phyloP scores from a whole-genome alignment of 2,888 invertebrate species.

The Dryocosmus kuriphilus region DNA sequence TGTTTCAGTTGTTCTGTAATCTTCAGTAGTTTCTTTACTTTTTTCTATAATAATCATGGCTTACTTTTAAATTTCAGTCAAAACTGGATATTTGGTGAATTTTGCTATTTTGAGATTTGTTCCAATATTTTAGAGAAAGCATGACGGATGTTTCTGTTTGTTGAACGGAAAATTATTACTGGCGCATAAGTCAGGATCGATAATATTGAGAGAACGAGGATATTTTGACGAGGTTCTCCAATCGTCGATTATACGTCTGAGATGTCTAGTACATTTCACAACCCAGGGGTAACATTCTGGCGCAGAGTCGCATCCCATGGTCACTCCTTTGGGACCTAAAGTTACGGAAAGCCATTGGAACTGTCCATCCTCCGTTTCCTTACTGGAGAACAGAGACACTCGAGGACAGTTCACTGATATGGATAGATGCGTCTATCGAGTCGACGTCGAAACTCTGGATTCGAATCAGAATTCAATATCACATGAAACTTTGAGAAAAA shows the following conservation, averaged over 20 bases:
- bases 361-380: constrained; percentile 62
- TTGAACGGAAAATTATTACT: not conserved
- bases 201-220: constrained; percentile 13
- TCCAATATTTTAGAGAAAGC: not conserved
- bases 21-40: too few relatives aligned
- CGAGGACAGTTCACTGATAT: constrained; percentile 60
- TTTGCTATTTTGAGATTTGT: not conserved
- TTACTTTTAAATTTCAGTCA: too few relatives aligned
- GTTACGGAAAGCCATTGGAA: constrained; percentile 66
- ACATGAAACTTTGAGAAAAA: constrained; percentile 47
- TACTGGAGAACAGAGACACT: constrained; percentile 55
- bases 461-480: constrained; percentile 69
- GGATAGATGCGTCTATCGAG: constrained; percentile 59
- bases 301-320: constrained; percentile 50
- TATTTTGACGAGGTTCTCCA: constrained; percentile 34
- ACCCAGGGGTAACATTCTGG: constrained; percentile 33
- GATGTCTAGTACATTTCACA: constrained; percentile 36
- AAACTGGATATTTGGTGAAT: too few relatives aligned
- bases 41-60: too few relatives aligned
- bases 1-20: too few relatives aligned
- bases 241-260: constrained; percentile 54
- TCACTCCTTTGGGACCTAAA: constrained; percentile 64
- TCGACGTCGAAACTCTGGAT: constrained; percentile 45
- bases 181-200: not conserved
- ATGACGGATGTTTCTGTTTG: not conserved